phyloP scores from a whole-genome alignment of 2,888 invertebrate species.

The Parascotia fuliginaria region DNA sequence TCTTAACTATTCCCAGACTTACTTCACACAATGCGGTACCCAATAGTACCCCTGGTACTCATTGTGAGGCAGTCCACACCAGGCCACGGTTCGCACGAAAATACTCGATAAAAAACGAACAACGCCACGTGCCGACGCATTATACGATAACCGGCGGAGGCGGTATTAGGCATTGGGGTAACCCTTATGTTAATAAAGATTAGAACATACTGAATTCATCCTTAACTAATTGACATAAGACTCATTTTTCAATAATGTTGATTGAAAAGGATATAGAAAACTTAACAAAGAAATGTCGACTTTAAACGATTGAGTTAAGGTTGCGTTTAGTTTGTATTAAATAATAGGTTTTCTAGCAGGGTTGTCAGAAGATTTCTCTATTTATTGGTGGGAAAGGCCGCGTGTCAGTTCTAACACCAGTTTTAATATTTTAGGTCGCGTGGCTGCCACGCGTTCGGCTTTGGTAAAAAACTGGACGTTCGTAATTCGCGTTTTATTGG shows the following conservation, averaged over 20 bases:
- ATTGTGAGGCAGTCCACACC: constrained; percentile 70
- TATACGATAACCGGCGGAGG: constrained; percentile 85
- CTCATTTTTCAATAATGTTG: constrained; percentile 28
- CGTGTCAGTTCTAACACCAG: constrained; percentile 85
- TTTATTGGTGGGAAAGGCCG: constrained; percentile 85
- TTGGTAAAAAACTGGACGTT: constrained; percentile 83
- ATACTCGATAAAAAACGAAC: constrained; percentile 79
- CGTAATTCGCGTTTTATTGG: constrained; percentile 83
- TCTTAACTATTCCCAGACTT: constrained; percentile 27
- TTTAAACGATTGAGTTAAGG: constrained; percentile 16
- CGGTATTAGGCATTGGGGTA: constrained; percentile 78
- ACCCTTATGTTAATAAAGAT: constrained; percentile 68
- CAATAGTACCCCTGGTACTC: constrained; percentile 33
- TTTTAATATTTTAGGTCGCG: constrained; percentile 83
- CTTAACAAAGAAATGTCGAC: constrained; percentile 20
- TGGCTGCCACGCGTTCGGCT: constrained; percentile 72
- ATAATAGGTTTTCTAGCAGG: constrained; percentile 54
- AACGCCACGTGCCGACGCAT: constrained; percentile 77
- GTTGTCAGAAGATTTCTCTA: constrained; percentile 73
- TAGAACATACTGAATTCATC: constrained; percentile 40
- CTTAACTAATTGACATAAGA: constrained; percentile 7
- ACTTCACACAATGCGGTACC: constrained; percentile 38
- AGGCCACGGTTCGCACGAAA: constrained; percentile 82
- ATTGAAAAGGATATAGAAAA: not conserved
- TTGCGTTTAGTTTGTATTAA: constrained; percentile 32